These are phyloP conservation scores for Diorhabda sublineata DNA, from an alignment of 1,140 invertebrate species.

Conservation along the genomic window DNA sequence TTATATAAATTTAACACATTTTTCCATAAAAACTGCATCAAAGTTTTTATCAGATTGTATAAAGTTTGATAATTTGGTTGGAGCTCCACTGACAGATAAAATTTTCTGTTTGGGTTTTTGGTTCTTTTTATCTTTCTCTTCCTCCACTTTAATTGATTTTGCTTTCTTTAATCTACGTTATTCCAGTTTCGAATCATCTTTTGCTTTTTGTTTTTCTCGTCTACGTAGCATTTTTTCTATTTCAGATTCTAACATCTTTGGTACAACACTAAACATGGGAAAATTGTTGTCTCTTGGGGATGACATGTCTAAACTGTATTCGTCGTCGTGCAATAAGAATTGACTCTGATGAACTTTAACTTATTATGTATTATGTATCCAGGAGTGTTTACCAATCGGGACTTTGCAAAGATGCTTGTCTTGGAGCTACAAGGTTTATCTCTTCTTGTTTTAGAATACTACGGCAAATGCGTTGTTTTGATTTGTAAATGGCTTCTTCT, in stretches of 20 bases:
- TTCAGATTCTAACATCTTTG: slow-evolving; percentile 60
- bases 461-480: too few species aligned
- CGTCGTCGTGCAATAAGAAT: slow-evolving; percentile 58
- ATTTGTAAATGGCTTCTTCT: too few species aligned
- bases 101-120: slow-evolving; percentile 58
- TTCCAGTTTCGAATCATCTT: slow-evolving; percentile 74
- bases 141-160: slow-evolving; percentile 62
- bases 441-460: too few species aligned
- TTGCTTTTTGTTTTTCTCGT: slow-evolving; percentile 70
- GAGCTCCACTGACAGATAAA: slow-evolving; percentile 49
- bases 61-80: slow-evolving; percentile 49
- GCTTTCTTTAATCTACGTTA: slow-evolving; percentile 72
- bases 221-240: slow-evolving; percentile 60
- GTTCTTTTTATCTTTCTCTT: slow-evolving; percentile 72
- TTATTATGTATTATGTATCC: slow-evolving; percentile 26
- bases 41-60: slow-evolving; percentile 73
- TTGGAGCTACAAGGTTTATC: too few species aligned
- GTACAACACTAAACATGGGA: slow-evolving; percentile 60
- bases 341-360: slow-evolving; percentile 41
- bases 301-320: slow-evolving; percentile 64
- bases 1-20: slow-evolving; percentile 94
- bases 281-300: slow-evolving; percentile 67
- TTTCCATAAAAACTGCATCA: slow-evolving; percentile 88
- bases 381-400: too few species aligned
- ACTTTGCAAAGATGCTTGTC: too few species aligned